Percentiles rank a stretch among this genome's conserved stretches.
Conservation (phyloP, 2,888 invertebrate genomes). For the Schizaphis graminum region DNA sequence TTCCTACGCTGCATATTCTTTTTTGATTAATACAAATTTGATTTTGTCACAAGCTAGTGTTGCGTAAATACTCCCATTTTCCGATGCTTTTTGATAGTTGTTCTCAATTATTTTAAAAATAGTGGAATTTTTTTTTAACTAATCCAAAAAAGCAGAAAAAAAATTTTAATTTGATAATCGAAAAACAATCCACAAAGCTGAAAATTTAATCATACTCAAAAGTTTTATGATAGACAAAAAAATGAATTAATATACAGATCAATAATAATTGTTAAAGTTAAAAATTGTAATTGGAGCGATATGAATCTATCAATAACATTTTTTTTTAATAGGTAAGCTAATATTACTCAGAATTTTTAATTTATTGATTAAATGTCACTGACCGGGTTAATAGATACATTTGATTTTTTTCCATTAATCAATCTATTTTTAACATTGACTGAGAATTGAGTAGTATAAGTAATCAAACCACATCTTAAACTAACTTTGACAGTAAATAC, state of each 20-base stretch:
- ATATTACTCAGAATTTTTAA: neutral
- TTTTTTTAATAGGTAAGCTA: neutral
- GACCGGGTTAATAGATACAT: neutral
- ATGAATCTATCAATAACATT: neutral
- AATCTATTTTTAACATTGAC: neutral
- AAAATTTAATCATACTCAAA: neutral
- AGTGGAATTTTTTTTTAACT: neutral
- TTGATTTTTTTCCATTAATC: neutral
- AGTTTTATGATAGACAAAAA: neutral
- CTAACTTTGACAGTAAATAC: neutral
- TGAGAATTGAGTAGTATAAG: neutral
- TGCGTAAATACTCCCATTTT: neutral
- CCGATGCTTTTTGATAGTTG: neutral
- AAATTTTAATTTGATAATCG: neutral
- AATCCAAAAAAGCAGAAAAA: neutral
- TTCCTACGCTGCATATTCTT: neutral
- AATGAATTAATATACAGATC: neutral
- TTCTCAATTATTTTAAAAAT: neutral
- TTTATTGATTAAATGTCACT: neutral
- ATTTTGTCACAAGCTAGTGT: neutral
- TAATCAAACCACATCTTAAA: neutral
- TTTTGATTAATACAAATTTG: neutral
- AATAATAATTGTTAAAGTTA: neutral
- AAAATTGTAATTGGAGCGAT: neutral
- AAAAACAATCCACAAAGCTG: neutral